Percentiles rank a stretch among this genome's conserved stretches.
Conservation (phyloP, 2,888 invertebrate species). For the Athalia cordata region DNA sequence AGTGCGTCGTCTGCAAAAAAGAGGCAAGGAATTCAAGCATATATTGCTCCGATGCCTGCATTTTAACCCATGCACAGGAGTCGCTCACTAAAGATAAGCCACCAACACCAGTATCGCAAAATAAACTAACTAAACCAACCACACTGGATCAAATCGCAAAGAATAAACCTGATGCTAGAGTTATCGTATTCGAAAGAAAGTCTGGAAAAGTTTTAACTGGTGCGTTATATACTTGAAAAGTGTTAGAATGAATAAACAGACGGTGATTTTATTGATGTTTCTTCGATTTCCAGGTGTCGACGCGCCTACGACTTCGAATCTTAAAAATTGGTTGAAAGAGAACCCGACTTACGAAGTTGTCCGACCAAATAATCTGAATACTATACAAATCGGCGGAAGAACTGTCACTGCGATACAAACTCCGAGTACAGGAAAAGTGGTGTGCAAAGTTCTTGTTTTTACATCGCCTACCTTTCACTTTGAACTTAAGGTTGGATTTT, state of each 20-base stretch:
- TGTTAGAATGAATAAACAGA: background rate
- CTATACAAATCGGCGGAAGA: slow-evolving; percentile 65
- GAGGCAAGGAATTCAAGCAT: slow-evolving; percentile 87
- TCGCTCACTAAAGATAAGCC: slow-evolving; percentile 66
- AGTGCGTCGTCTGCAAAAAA: slow-evolving; percentile 87
- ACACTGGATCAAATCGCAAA: slow-evolving; percentile 56
- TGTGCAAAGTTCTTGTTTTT: background rate
- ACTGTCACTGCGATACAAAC: slow-evolving; percentile 63
- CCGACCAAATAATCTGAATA: slow-evolving; percentile 74
- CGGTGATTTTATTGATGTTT: background rate
- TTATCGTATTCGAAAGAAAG: slow-evolving; percentile 89
- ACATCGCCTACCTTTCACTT: background rate
- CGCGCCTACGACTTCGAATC: slow-evolving; percentile 87
- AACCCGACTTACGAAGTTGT: slow-evolving; percentile 93
- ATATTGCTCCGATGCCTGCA: slow-evolving; percentile 93
- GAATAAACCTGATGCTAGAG: slow-evolving; percentile 64
- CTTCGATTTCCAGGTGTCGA: slow-evolving; percentile 79
- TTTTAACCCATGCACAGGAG: slow-evolving; percentile 88
- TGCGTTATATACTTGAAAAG: slow-evolving; percentile 50
- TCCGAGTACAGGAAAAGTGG: slow-evolving; percentile 49
- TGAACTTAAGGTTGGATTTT: background rate
- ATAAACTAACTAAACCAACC: slow-evolving; percentile 60
- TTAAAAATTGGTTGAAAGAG: slow-evolving; percentile 89
- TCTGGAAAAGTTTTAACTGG: slow-evolving; percentile 80
- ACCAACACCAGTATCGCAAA: slow-evolving; percentile 51